Evolutionary conservation across 2,113 vertebrate species (phyloP), one percentile per base, ranked within the genome.

Genomic region (Caretta caretta): DNA sequence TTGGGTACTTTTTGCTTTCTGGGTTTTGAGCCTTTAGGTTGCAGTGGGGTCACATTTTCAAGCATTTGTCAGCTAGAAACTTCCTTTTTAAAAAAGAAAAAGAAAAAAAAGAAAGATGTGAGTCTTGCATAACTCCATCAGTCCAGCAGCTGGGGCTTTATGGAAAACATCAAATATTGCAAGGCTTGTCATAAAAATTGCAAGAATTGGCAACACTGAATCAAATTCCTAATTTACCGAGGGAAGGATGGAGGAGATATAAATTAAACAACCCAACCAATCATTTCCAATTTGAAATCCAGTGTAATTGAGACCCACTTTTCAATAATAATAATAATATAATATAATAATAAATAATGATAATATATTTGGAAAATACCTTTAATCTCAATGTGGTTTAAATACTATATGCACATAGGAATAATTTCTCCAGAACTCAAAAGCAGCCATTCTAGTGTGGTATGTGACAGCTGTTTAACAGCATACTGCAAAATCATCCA

Each of bases 201-300:
- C 50, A 85, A 92, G 38, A 88, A 93, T 48, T 78, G 92, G 50
- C 22, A 89, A 56, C 6, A 50, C 20, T 83, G 6, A 46, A 38
- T 69, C 48, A 72, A 75, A 48, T 86, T 89, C 29, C 51, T 51
- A 89, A 87, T 17, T 59, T 93, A 42, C 50, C 42, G 86, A 80
- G 5, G 72, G 72, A 76, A 76, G 38, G 42, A 46, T 76, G 50
- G 78, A 84, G 81, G 54, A 83, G 12, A 76, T 59, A 76, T 54
- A 53, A 38, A 83, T 93, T 88, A 59, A 87, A 57, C 20, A 80
- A 25, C 53, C 48, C 25, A 93, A 83, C 75, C 93, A 96, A 57
- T 53, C 0, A 78, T 89, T 94, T 96, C 72, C 48, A 3, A 16
- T 72, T 1, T 49, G 38, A 93, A 93, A 83, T 50, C 9, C 38